Evolutionary conservation across 2,797 vertebrate genomes (phyloP).

Genomic region (Enteromius afrohamiltoni): DNA sequence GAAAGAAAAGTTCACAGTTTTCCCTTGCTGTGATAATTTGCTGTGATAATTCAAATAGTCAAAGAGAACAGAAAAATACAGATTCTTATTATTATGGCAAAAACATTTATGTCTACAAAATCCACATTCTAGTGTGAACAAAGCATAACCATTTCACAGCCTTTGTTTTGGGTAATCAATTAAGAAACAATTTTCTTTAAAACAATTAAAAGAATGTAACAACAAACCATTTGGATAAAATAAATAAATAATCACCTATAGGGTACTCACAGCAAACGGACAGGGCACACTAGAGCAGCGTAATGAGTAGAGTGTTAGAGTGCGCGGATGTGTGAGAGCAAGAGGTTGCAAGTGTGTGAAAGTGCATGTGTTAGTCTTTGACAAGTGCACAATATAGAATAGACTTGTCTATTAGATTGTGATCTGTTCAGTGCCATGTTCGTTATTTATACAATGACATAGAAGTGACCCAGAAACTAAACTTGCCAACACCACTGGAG

Average conservation of each 20-base stretch:
- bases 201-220: not conserved
- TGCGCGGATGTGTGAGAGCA: conserved; percentile 57
- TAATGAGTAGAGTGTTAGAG: conserved; percentile 53
- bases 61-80: not conserved
- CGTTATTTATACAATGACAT: conserved; percentile 75
- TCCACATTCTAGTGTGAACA: not conserved
- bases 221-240: not conserved
- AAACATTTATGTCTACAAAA: not conserved
- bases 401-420: conserved; percentile 48
- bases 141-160: not conserved
- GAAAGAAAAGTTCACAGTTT: not conserved
- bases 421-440: conserved; percentile 67
- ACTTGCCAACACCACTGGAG: conserved; percentile 79
- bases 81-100: not conserved
- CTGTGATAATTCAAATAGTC: not conserved
- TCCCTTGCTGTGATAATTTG: not conserved
- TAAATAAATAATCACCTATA: not conserved
- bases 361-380: conserved; percentile 52
- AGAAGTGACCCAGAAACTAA: conserved; percentile 70
- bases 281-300: conserved; percentile 6
- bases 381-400: conserved; percentile 53
- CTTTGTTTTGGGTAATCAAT: not conserved
- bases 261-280: conserved; percentile 68
- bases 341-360: conserved; percentile 46
- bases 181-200: not conserved